phyloP scores from a whole-genome alignment of 2,888 invertebrate species.

The Yponomeuta plumbellus region DNA sequence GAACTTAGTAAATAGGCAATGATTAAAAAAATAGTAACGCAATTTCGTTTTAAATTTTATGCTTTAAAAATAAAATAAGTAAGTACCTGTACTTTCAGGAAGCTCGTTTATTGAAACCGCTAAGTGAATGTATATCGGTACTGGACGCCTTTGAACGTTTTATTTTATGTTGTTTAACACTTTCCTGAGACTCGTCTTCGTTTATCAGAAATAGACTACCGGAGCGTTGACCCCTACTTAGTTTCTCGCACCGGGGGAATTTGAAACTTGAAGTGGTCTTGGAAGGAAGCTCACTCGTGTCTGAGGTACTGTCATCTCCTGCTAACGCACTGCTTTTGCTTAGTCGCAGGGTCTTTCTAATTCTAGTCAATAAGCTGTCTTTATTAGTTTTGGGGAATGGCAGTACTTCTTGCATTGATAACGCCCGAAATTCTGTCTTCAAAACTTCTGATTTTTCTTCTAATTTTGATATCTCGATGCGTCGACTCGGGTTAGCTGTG shows the following conservation, averaged over 20 bases:
- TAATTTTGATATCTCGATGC: neutral
- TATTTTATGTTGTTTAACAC: neutral
- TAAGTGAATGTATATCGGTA: neutral
- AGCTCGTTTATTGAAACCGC: neutral
- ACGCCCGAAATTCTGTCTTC: neutral
- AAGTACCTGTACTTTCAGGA: neutral
- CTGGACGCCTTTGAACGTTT: neutral
- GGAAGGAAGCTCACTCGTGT: conserved; percentile 5
- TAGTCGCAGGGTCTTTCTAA: conserved; percentile 47
- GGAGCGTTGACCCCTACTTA: conserved; percentile 4
- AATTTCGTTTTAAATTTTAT: too few species aligned
- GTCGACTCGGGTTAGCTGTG: conserved; percentile 12
- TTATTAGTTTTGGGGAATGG: conserved; percentile 57
- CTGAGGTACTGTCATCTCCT: neutral
- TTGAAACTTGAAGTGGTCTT: conserved; percentile 49
- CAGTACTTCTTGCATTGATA: conserved; percentile 56
- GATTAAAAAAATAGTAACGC: too few species aligned
- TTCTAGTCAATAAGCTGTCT: conserved; percentile 41
- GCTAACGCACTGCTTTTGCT: neutral
- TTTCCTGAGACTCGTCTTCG: neutral
- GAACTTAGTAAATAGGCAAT: too few species aligned
- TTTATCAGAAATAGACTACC: neutral
- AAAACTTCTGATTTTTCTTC: neutral
- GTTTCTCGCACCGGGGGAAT: conserved; percentile 41
- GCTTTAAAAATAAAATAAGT: too few species aligned